A percentile compares a stretch with the other conserved stretches of the same genome.
phyloP scores from a whole-genome alignment of 2,888 invertebrate species.

The Phortica magna region DNA sequence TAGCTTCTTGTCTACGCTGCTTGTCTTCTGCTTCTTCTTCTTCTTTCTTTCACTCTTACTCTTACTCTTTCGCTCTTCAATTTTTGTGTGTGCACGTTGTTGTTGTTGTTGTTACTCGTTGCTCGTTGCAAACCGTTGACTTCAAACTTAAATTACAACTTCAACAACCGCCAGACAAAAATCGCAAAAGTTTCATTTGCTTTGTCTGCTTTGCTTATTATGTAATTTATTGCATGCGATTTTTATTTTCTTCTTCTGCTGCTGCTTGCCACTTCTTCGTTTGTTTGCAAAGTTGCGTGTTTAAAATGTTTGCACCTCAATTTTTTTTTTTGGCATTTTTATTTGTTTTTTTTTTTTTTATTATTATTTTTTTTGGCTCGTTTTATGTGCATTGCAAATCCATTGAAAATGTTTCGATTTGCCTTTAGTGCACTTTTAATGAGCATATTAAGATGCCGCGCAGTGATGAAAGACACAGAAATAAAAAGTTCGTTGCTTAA shows the following conservation, averaged over 20 bases:
- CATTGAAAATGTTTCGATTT: conserved; percentile 23
- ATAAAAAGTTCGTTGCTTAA: conserved; percentile 57
- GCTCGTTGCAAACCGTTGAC: background rate
- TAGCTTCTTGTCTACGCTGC: background rate
- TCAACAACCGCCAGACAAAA: conserved; percentile 16
- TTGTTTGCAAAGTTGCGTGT: conserved; percentile 14
- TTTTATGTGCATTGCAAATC: conserved; percentile 7
- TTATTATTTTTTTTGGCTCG: background rate
- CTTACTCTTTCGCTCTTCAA: background rate
- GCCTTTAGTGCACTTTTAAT: conserved; percentile 13
- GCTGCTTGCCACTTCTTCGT: conserved; percentile 7
- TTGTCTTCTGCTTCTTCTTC: background rate
- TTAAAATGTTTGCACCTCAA: conserved; percentile 14
- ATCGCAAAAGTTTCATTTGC: conserved; percentile 2
- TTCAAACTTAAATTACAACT: background rate
- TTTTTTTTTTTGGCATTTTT: background rate
- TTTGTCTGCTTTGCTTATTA: conserved; percentile 25
- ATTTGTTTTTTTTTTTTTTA: conserved; percentile 8
- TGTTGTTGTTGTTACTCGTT: background rate
- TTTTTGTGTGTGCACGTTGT: background rate
- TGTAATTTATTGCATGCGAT: conserved; percentile 35
- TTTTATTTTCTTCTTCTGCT: background rate
- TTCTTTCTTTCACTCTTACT: background rate
- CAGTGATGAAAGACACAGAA: background rate
- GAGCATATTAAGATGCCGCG: background rate